These are phyloP conservation scores for Ommatoiulus sabulosus DNA, from an alignment of 2,888 invertebrate genomes.

Conservation along the genomic window DNA sequence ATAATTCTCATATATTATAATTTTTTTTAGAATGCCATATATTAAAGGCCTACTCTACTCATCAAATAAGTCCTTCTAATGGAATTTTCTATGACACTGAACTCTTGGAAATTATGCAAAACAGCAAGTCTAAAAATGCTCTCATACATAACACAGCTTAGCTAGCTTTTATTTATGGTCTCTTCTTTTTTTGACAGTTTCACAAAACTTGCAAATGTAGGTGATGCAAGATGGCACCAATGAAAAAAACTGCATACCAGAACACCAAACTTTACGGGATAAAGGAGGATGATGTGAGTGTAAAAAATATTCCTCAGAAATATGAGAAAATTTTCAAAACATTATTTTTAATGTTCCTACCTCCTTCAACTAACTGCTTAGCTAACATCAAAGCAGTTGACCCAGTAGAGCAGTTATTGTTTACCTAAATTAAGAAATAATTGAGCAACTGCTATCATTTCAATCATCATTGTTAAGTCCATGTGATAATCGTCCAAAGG, in stretches of 20 bases:
- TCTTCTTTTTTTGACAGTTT: not conserved
- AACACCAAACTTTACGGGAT: too few relatives aligned
- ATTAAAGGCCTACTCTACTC: too few relatives aligned
- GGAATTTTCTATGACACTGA: too few relatives aligned
- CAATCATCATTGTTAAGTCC: not conserved
- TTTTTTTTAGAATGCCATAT: too few relatives aligned
- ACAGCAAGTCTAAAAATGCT: not conserved
- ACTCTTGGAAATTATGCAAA: not conserved
- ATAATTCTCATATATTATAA: too few relatives aligned
- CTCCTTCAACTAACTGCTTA: conserved; percentile 92
- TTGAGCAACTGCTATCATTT: conserved; percentile 18
- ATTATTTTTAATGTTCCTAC: conserved; percentile 62
- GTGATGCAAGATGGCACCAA: not conserved
- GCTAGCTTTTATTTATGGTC: too few relatives aligned
- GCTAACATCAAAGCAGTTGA: conserved; percentile 91
- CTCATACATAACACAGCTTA: not conserved
- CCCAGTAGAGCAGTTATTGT: conserved; percentile 98
- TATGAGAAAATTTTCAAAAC: not conserved
- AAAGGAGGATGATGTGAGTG: too few relatives aligned
- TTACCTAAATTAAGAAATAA: conserved; percentile 72
- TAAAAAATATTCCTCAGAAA: too few relatives aligned
- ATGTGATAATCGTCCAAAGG: not conserved
- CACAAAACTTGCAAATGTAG: not conserved
- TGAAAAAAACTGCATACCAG: too few relatives aligned
- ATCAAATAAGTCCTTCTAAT: too few relatives aligned